Conservation (phyloP, 1,140 invertebrate species). For the Rhyacophila brunnea region DNA sequence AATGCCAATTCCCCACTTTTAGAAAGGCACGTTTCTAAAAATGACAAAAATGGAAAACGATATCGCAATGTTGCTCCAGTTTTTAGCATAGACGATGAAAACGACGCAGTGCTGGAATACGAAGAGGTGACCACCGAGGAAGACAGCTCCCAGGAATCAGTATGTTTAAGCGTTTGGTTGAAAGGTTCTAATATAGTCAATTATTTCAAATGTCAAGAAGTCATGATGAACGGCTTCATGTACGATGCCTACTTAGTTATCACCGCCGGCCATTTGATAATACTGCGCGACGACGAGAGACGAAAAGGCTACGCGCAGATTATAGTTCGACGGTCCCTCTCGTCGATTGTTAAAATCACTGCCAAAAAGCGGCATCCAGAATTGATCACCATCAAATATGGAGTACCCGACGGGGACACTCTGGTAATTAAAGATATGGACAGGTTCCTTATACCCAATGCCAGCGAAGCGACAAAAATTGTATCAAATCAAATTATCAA, state of each 20-base stretch:
- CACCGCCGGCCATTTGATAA: conserved; percentile 84
- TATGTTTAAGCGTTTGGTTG: conserved; percentile 62
- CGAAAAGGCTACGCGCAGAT: conserved; percentile 78
- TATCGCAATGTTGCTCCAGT: conserved; percentile 89
- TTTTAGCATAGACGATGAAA: conserved; percentile 93
- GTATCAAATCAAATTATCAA: conserved; percentile 60
- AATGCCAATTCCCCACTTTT: conserved; percentile 57
- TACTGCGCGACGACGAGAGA: conserved; percentile 78
- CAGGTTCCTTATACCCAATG: conserved; percentile 88
- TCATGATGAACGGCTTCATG: conserved; percentile 83
- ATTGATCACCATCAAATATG: conserved; percentile 94
- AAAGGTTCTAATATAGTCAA: conserved; percentile 82
- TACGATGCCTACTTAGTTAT: conserved; percentile 85
- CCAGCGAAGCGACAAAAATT: conserved; percentile 84
- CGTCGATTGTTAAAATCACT: conserved; percentile 92
- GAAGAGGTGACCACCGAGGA: conserved; percentile 40
- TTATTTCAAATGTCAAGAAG: conserved; percentile 88
- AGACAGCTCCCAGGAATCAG: conserved; percentile 46
- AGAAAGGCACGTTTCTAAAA: conserved; percentile 77
- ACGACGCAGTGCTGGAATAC: conserved; percentile 62
- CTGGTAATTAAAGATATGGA: conserved; percentile 81
- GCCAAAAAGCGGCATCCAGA: conserved; percentile 91
- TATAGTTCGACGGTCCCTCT: conserved; percentile 79
- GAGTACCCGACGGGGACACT: conserved; percentile 71
- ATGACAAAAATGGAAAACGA: conserved; percentile 80